Base-by-base conservation (phyloP, 2,797 vertebrate genomes). In the Tolypeutes matacus region DNA sequence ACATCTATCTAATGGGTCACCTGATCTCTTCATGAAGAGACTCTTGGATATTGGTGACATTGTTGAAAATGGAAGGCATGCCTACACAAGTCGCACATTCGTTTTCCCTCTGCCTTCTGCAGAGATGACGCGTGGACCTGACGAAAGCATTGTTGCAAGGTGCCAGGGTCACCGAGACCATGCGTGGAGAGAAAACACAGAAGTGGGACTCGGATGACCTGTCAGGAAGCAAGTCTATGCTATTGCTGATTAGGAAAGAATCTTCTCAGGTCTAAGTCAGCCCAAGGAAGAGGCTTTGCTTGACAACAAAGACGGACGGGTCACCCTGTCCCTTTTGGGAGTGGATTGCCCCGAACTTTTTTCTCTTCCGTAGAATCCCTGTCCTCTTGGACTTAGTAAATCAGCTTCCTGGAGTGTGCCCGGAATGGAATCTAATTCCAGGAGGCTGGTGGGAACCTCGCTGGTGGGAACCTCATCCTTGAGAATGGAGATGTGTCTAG, bases 291-390 rank as follows among this genome's bases (percentile, higher is more conserved):
- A 39, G 21, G 14, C 14, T 78, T 4, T 7, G 0, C 18, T 5
- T 20, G 10, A 51, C 39, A 1, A 34, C 0, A 1, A 0, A 12
- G 10, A 29, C 2, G 31, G 46, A 14, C 5, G 34, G 5, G 10
- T 11, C 46, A 29, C 53, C 93, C 65, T 18, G 31, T 3, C 8
- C 12, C 27, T 0, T 4, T 58, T 1, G 51, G 18, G 53, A 75
- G 69, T 18, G 0, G 36, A 3, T 4, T 23, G 51, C 58, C 13
- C 27, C 8, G 27, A 51, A 10, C 1, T 25, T 21, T 11, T 49
- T 27, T 3, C 27, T 6, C 20, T 42, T 69, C 34, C 11, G 31
- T 53, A 70, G 39, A 5, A 1, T 42, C 12, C 46, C 2, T 21
- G 25, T 2, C 8, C 4, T 23, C 29, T 11, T 29, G 31, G 39